Conservation (phyloP, 2,797 vertebrate genomes). For the Denticeps clupeoides region DNA sequence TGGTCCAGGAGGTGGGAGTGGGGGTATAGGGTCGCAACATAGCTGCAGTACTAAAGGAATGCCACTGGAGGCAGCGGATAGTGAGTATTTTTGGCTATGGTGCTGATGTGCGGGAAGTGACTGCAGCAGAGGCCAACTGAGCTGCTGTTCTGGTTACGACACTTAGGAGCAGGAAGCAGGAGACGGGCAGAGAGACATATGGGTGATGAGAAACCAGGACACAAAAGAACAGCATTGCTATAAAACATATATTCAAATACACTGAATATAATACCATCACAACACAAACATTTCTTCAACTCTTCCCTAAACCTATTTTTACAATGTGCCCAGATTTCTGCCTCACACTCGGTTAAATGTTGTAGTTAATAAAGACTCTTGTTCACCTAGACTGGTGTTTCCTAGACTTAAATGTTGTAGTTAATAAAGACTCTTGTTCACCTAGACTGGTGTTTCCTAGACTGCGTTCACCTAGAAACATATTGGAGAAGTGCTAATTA, state of each 20-base stretch:
- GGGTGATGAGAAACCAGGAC: no score
- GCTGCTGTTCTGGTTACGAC: constrained; percentile 1
- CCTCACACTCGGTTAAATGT: no score
- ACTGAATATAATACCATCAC: not conserved
- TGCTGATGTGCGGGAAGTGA: not conserved
- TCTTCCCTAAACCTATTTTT: not conserved
- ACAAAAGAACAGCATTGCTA: not conserved
- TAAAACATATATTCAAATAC: not conserved
- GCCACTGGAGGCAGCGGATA: constrained; percentile 15
- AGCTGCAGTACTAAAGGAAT: not conserved
- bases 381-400: no score
- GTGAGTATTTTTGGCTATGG: not conserved
- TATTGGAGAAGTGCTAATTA: no score
- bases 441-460: no score
- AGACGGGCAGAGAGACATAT: constrained; percentile 5
- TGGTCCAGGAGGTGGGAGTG: constrained; percentile 8
- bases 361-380: no score
- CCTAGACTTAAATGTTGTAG: no score
- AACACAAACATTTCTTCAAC: not conserved
- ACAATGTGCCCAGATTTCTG: no score
- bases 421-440: no score
- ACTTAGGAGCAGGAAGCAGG: constrained; percentile 18
- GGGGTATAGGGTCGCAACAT: constrained; percentile 34
- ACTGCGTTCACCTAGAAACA: no score
- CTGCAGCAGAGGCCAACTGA: not conserved